Conservation (phyloP, 2,797 vertebrate genomes). For the Chlorospingus flavigularis region DNA sequence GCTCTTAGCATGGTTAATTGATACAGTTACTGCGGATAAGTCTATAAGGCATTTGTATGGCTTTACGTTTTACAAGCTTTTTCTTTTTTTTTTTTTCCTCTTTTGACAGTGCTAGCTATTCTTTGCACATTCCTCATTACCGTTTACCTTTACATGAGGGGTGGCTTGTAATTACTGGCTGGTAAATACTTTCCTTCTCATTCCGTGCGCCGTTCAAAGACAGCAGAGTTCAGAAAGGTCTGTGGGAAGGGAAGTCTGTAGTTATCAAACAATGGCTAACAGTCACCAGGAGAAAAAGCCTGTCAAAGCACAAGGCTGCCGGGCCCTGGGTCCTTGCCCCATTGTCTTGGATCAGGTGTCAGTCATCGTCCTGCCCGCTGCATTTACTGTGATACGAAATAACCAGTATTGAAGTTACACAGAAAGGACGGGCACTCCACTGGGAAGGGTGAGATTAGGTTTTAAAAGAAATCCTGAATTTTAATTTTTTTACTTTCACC, state of each 20-base stretch:
- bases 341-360: slow-evolving; percentile 60
- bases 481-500: background rate
- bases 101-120: slow-evolving; percentile 63
- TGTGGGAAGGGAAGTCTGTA: slow-evolving; percentile 70
- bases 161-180: slow-evolving; percentile 72
- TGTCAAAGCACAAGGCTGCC: slow-evolving; percentile 53
- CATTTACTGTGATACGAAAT: slow-evolving; percentile 31
- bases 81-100: background rate
- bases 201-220: slow-evolving; percentile 59
- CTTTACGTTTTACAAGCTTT: slow-evolving; percentile 66
- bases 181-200: slow-evolving; percentile 73
- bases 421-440: background rate
- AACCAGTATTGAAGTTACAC: background rate
- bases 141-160: slow-evolving; percentile 74
- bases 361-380: slow-evolving; percentile 48
- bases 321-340: background rate
- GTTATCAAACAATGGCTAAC: slow-evolving; percentile 67
- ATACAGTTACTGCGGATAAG: slow-evolving; percentile 79
- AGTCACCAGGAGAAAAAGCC: slow-evolving; percentile 63
- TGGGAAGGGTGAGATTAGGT: background rate
- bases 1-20: slow-evolving; percentile 81
- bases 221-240: slow-evolving; percentile 77
- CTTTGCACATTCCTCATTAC: slow-evolving; percentile 68
- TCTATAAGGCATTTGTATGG: slow-evolving; percentile 75
- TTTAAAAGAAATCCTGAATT: background rate